phyloP scores from a whole-genome alignment of 2,797 vertebrate genomes.

The Acanthurus tractus region DNA sequence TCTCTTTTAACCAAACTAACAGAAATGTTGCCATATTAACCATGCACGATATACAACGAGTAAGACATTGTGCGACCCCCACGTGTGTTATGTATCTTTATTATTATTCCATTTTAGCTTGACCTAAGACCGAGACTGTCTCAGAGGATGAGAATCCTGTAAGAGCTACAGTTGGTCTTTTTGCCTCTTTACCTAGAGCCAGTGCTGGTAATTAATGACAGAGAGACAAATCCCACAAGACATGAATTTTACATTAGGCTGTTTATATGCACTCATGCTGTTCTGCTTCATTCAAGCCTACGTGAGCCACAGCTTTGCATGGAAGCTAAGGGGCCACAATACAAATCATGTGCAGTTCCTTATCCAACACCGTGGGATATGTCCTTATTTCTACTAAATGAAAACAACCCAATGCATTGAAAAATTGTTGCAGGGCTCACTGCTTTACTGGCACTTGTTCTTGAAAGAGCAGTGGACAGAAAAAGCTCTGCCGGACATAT shows the following conservation, averaged over 20 bases:
- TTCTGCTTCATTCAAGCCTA: slow-evolving; percentile 55
- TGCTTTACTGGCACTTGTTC: slow-evolving; percentile 64
- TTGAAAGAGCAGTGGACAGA: slow-evolving; percentile 76
- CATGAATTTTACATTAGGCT: slow-evolving; percentile 82
- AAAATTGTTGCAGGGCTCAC: slow-evolving; percentile 34
- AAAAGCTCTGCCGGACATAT: slow-evolving; percentile 74
- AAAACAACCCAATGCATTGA: slow-evolving; percentile 43
- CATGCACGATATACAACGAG: slow-evolving; percentile 11
- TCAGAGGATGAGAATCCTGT: slow-evolving; percentile 49
- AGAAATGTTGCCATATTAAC: slow-evolving; percentile 1
- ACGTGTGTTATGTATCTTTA: slow-evolving; percentile 26
- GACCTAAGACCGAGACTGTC: slow-evolving; percentile 53
- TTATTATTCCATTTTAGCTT: slow-evolving; percentile 35
- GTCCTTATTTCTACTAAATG: slow-evolving; percentile 54
- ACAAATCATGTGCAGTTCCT: slow-evolving; percentile 39
- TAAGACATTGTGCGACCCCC: slow-evolving; percentile 13
- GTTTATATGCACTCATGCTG: slow-evolving; percentile 70
- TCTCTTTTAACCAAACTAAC: slow-evolving; percentile 34
- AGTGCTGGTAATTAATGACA: slow-evolving; percentile 78
- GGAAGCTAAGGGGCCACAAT: slow-evolving; percentile 43
- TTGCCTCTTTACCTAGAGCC: slow-evolving; percentile 69
- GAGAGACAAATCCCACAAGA: slow-evolving; percentile 78
- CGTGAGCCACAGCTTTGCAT: slow-evolving; percentile 49
- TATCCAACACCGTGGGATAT: slow-evolving; percentile 26
- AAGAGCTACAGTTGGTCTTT: slow-evolving; percentile 67